These are phyloP conservation scores for Apolygus lucorum DNA, from an alignment of 1,140 invertebrate species.

Conservation along the genomic window DNA sequence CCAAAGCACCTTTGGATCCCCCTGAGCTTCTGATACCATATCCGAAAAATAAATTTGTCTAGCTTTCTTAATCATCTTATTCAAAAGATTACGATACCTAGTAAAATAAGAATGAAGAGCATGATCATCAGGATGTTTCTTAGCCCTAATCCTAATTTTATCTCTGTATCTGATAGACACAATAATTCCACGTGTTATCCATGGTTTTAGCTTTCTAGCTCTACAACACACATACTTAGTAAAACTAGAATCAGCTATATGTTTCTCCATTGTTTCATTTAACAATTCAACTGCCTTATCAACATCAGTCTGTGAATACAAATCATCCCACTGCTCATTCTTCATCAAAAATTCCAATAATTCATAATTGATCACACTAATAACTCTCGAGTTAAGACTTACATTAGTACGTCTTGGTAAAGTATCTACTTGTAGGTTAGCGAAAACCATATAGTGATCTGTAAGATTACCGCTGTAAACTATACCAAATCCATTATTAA, in stretches of 20 bases:
- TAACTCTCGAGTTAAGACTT: not conserved
- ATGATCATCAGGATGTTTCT: not conserved
- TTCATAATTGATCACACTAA: not conserved
- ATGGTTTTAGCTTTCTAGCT: not conserved
- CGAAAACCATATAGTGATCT: no score
- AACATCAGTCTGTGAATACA: not conserved
- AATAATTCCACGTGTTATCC: not conserved
- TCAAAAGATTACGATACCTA: not conserved
- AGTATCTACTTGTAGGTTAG: no score
- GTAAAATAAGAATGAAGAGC: not conserved
- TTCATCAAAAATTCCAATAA: not conserved
- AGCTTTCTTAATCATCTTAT: not conserved
- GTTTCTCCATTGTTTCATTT: not conserved
- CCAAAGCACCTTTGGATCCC: not conserved
- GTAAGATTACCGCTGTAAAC: no score
- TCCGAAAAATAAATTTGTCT: not conserved
- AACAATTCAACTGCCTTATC: not conserved
- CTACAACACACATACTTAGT: not conserved
- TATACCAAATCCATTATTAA: not conserved
- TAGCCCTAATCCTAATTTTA: not conserved
- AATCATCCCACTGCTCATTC: not conserved
- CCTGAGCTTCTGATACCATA: not conserved
- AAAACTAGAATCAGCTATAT: not conserved
- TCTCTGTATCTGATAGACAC: not conserved
- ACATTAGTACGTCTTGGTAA: not conserved